phyloP scores from a whole-genome alignment of 2,888 invertebrate species.

The Philaethria dido region DNA sequence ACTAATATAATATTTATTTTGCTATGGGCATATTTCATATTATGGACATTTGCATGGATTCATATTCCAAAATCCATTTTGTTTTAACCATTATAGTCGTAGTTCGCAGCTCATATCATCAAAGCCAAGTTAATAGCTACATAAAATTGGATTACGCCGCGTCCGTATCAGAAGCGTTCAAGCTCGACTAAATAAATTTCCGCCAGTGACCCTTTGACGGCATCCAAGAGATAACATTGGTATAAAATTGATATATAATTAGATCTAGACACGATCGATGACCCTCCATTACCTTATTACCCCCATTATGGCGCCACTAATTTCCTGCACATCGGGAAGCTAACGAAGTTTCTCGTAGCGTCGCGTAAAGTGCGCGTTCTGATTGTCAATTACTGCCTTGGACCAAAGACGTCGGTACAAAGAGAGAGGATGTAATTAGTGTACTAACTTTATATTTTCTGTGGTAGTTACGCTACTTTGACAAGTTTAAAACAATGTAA shows the following conservation, averaged over 20 bases:
- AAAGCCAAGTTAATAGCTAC: slow-evolving; percentile 39
- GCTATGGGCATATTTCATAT: no score
- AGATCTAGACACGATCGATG: slow-evolving; percentile 65
- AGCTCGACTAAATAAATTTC: slow-evolving; percentile 58
- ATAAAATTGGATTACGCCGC: slow-evolving; percentile 52
- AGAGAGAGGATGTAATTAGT: slow-evolving; percentile 76
- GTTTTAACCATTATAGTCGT: background rate
- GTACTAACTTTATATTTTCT: slow-evolving; percentile 63
- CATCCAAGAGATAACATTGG: slow-evolving; percentile 60
- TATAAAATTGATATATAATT: slow-evolving; percentile 72
- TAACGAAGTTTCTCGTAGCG: slow-evolving; percentile 73
- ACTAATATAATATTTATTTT: background rate
- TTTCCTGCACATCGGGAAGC: slow-evolving; percentile 76
- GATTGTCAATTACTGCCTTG: slow-evolving; percentile 80
- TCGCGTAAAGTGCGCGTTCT: slow-evolving; percentile 74
- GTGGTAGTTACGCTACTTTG: slow-evolving; percentile 20
- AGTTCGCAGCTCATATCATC: slow-evolving; percentile 21
- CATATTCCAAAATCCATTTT: background rate
- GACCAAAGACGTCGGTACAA: slow-evolving; percentile 67
- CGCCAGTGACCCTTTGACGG: slow-evolving; percentile 55
- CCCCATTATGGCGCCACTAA: slow-evolving; percentile 80
- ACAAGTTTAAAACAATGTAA: slow-evolving; percentile 18
- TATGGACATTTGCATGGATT: background rate
- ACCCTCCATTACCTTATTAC: slow-evolving; percentile 80
- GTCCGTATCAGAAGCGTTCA: slow-evolving; percentile 42